Percentiles rank a stretch among this genome's conserved stretches.
phyloP scores from a whole-genome alignment of 2,113 vertebrate species.

The Diphyllodes magnificus region DNA sequence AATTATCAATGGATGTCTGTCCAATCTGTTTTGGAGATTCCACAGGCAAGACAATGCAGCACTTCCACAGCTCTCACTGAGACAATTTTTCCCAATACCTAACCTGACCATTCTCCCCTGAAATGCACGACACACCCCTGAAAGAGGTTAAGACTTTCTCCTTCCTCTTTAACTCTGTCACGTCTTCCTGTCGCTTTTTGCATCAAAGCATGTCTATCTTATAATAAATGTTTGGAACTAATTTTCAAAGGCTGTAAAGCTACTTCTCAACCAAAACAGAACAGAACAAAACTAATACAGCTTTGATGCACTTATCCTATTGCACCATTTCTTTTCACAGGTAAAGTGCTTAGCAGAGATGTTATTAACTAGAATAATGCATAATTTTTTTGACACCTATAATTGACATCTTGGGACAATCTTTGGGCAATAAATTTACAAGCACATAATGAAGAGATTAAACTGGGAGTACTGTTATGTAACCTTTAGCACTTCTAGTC shows the following conservation, averaged over 20 bases:
- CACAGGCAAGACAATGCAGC: background rate
- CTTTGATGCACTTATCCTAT: background rate
- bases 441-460: background rate
- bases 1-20: background rate
- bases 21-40: background rate
- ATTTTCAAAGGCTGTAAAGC: background rate
- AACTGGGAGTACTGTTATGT: background rate
- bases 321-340: background rate
- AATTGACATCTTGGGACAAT: background rate
- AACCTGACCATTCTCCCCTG: background rate
- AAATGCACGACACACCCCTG: background rate
- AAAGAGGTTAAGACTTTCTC: background rate
- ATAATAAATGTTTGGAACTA: background rate
- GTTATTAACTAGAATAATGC: background rate
- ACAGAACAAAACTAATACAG: background rate
- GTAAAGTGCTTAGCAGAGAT: background rate
- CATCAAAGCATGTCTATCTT: background rate
- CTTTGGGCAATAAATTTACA: background rate
- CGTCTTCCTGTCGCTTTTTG: background rate
- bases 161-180: background rate
- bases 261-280: background rate
- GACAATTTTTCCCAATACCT: background rate
- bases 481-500: background rate
- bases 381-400: background rate
- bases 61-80: background rate